These are phyloP conservation scores for Caretta caretta DNA, from an alignment of 2,113 vertebrate species.

Conservation along the genomic window DNA sequence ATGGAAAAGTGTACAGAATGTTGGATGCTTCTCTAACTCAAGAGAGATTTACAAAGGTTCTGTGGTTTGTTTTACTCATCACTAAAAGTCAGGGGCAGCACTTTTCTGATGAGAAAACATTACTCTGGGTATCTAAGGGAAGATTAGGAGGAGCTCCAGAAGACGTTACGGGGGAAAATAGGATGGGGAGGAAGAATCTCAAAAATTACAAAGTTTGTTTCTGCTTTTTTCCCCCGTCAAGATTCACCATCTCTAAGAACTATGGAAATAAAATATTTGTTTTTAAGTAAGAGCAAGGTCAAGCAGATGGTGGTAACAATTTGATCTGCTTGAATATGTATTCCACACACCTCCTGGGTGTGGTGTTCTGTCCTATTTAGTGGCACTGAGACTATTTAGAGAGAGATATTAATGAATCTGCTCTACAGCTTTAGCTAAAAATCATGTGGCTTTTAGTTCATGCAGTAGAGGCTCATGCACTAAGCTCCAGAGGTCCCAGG, in stretches of 20 bases:
- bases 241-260: not conserved
- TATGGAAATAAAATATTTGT: not conserved
- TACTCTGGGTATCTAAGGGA: not conserved
- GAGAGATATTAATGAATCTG: no score
- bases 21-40: not conserved
- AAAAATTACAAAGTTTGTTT: accelerated
- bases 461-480: no score
- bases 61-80: not conserved
- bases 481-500: no score
- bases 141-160: not conserved
- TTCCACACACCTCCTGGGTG: no score
- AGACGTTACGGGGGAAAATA: not conserved
- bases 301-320: not conserved
- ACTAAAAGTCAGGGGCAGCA: not conserved
- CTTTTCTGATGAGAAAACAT: not conserved
- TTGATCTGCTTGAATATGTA: not conserved
- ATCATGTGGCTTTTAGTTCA: no score
- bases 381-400: no score
- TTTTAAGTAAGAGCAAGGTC: not conserved
- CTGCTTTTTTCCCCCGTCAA: not conserved
- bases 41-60: not conserved
- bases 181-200: not conserved
- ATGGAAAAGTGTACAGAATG: not conserved
- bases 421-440: no score
- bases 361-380: no score